Evolutionary conservation across 1,140 invertebrate genomes (phyloP), one percentile per base, ranked within the genome.

Genomic region (Drosophila pandora): DNA sequence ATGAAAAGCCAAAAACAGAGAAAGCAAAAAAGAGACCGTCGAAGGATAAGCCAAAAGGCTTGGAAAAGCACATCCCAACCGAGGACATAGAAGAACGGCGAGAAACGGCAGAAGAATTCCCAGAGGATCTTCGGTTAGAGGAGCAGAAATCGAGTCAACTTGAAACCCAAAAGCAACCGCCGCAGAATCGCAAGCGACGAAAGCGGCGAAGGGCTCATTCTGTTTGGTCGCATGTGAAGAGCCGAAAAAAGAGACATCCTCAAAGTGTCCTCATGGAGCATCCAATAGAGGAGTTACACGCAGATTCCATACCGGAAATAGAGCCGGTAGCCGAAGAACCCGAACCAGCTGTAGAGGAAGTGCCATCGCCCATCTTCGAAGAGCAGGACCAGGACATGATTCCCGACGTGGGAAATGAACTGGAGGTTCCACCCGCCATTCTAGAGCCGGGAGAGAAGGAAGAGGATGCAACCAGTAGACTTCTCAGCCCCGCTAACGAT

Each of bases 401-500:
- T 41, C 79, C 43, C 22, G 48, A 41, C 17, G 64, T 17, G 23
- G 62, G 63, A 53, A 79, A 67, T 34, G 62, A 43, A 32, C 54
- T 39, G 54, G 67, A 78, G 59, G 47, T 68, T 3, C 39, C 49
- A 3, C 53, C 55, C 8, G 48, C 49, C 9, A 65, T 64, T 53
- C 62, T 63, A 2, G 79, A 61, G 28, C 12, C 55, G 12, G 84
- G 71, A 21, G 48, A 53, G 10, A 21, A 53, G 12, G 84, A 75
- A 21, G 48, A 53, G 10, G 25, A 53, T 8, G 39, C 52, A 8
- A 63, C 21, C 45, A 59, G 21, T 12, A 37, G 48, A 55, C 28
- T 75, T 13, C 48, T 25, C 8, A 79, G 57, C 9, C 63, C 70
- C 1, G 50, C 59, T 5, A 69, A 83, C 55, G 74, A 79, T 47